Percentiles rank a stretch among this genome's conserved stretches.
Evolutionary conservation across 2,113 vertebrate species (phyloP).

Genomic region (Myocastor coypus): DNA sequence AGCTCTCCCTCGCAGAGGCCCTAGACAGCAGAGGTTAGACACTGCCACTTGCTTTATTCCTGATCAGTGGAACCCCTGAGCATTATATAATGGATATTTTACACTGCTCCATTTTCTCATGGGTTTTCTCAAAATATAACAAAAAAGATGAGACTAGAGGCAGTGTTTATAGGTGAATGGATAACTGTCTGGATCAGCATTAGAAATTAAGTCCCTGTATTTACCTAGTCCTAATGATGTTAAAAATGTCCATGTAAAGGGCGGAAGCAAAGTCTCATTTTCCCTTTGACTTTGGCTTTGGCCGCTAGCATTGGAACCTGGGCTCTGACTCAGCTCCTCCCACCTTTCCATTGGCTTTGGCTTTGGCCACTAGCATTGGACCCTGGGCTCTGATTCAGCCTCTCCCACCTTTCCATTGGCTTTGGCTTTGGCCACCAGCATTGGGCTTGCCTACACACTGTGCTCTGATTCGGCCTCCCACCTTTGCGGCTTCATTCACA

Average conservation of each 20-base stretch:
- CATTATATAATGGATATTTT: neutral
- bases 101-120: neutral
- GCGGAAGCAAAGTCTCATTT: neutral
- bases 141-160: neutral
- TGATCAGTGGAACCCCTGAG: neutral
- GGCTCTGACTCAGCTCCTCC: neutral
- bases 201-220: neutral
- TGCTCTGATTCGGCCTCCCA: neutral
- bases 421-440: neutral
- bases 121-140: neutral
- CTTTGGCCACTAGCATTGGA: neutral
- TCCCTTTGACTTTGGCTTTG: neutral
- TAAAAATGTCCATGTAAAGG: neutral
- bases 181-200: neutral
- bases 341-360: neutral
- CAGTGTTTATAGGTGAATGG: neutral
- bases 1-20: neutral
- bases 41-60: neutral
- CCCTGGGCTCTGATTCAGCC: neutral
- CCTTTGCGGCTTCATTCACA: neutral
- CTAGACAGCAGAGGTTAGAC: neutral
- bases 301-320: neutral
- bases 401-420: neutral
- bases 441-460: rapidly evolving
- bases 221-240: neutral